Evolutionary conservation across 2,888 invertebrate species (phyloP), one percentile per base, ranked within the genome.

Genomic region (Oscheius onirici): DNA sequence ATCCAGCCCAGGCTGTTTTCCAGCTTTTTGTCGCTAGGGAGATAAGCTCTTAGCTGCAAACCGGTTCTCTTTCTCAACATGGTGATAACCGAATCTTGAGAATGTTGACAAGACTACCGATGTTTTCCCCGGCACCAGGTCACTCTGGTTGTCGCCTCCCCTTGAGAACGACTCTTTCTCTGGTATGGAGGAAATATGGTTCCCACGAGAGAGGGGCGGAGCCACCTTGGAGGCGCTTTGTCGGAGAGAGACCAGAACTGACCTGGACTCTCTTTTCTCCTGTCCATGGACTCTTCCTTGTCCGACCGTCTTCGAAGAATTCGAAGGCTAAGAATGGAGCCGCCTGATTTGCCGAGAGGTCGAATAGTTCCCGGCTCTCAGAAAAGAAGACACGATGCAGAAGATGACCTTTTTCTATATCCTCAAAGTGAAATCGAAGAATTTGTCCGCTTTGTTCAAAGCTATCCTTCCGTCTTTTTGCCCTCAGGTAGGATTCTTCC

Each of bases 311-410:
- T 69, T 15, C 34, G 69, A 15, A 13, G 34, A 1, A 20, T 69
- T 22, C 46, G 69, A 20, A n/a, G 58, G n/a, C 58, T 58, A 28
- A 43, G 69, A 17, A 28, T 43, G 26, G 40, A 20, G 44, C 17
- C 60, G 2, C 20, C 26, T n/a, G 17, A n/a, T 26, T 17, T 69
- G 10, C 69, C 69, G 5, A 17, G 17, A 13, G 69, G 69, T 1
- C n/a, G 69, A 3, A 20, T 49, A 1, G 60, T 69, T n/a, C 58
- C 52, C 20, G 60, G 69, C 24, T 69, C 69, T 15, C 66, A 66
- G 54, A 69, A 69, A 24, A 46, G 63, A 20, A 24, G 63, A 24
- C 63, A 63, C 17, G 63, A 49, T n/a, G 41, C 58, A 13, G 63
- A 63, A 24, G 63, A 63, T 49, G 63, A 63, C 26, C 17, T 54